Evolutionary conservation across 1,140 invertebrate species (phyloP).

Genomic region (Marisa cornuarietis): DNA sequence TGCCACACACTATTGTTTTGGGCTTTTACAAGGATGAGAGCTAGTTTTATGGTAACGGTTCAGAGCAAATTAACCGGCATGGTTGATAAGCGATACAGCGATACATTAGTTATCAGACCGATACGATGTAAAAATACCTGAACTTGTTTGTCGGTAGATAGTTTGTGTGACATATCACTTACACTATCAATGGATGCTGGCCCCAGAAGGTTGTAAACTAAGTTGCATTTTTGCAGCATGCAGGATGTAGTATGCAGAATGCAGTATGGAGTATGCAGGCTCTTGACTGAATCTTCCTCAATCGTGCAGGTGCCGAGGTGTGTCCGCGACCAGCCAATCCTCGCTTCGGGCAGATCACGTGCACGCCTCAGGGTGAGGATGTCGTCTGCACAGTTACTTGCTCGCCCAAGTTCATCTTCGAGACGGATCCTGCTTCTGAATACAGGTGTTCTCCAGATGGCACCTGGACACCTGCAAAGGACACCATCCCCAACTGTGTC

Average conservation of each 20-base stretch:
- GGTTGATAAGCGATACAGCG: too few relatives aligned
- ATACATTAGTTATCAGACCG: too few relatives aligned
- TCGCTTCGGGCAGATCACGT: constrained; percentile 35
- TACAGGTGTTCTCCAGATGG: constrained; percentile 78
- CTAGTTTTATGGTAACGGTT: too few relatives aligned
- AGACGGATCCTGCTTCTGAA: constrained; percentile 69
- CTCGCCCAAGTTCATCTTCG: constrained; percentile 72
- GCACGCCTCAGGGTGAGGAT: constrained; percentile 28
- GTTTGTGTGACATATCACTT: not conserved
- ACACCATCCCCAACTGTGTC: constrained; percentile 76
- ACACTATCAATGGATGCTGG: not conserved
- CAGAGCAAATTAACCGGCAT: too few relatives aligned
- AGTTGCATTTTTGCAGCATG: not conserved
- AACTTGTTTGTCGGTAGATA: too few relatives aligned
- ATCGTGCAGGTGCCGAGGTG: constrained; percentile 28
- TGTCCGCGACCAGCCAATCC: constrained; percentile 40
- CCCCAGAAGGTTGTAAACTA: not conserved
- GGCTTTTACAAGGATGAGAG: too few relatives aligned
- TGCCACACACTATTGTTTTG: too few relatives aligned
- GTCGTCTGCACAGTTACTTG: constrained; percentile 74
- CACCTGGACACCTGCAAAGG: constrained; percentile 73
- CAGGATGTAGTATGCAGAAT: too few relatives aligned
- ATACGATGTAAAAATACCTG: too few relatives aligned
- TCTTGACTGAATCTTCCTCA: not conserved
- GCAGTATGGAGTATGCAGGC: too few relatives aligned